Conservation (phyloP, 1,140 invertebrate species). For the Pollicipes pollicipes region DNA sequence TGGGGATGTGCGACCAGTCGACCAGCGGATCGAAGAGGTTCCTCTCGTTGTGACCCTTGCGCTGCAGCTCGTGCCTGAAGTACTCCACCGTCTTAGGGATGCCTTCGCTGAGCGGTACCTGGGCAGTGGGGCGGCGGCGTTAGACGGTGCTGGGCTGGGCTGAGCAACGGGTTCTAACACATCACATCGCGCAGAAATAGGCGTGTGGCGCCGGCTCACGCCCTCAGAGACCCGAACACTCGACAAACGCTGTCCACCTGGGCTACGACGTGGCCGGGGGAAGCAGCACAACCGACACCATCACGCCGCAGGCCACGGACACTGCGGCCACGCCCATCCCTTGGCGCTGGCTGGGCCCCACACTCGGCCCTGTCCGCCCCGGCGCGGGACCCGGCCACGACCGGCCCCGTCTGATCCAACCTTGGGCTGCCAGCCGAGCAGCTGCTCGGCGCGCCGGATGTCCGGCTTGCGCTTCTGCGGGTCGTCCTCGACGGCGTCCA, state of each 20-base stretch:
- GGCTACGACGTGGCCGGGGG: no score
- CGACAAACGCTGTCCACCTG: no score
- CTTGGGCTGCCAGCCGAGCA: conserved; percentile 86
- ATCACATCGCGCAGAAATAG: no score
- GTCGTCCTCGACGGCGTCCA: conserved; percentile 79
- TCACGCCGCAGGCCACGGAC: no score
- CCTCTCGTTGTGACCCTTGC: conserved; percentile 25
- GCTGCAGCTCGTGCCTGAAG: conserved; percentile 67
- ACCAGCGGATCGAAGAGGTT: conserved; percentile 2
- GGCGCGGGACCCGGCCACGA: no score
- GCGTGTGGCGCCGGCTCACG: no score
- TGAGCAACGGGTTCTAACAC: no score
- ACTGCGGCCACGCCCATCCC: background rate
- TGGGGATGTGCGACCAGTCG: background rate
- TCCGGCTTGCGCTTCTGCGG: conserved; percentile 84
- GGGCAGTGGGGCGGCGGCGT: conserved; percentile 23
- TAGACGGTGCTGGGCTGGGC: no score
- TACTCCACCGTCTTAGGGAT: conserved; percentile 77
- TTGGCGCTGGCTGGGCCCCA: background rate
- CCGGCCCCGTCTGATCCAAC: conserved; percentile 28
- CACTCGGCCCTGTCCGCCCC: no score
- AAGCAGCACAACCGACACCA: no score
- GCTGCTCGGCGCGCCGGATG: conserved; percentile 66
- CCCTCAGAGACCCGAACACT: no score
- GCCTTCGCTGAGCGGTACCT: conserved; percentile 60